Conservation (phyloP, 2,797 vertebrate genomes). For the Todus mexicanus region DNA sequence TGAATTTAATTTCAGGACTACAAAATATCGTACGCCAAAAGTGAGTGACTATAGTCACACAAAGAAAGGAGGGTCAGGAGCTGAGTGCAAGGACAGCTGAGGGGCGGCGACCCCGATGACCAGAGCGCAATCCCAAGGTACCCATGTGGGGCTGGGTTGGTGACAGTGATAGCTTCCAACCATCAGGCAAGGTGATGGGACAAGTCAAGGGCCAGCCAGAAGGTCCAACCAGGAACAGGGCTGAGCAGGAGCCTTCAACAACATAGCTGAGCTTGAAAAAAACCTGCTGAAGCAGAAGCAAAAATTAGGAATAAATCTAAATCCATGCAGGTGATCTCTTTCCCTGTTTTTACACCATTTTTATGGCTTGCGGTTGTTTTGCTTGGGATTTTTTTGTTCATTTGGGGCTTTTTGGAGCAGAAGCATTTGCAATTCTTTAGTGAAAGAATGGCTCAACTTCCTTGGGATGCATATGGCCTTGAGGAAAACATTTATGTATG, state of each 20-base stretch:
- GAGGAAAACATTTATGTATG: not conserved
- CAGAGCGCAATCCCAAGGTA: not conserved
- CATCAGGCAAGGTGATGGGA: not conserved
- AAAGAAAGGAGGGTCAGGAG: not conserved
- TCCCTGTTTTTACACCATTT: not conserved
- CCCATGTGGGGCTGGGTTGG: not conserved
- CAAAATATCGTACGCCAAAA: not conserved
- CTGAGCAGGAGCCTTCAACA: not conserved
- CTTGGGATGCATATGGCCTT: not conserved
- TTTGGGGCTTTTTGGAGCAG: not conserved
- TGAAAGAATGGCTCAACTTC: not conserved
- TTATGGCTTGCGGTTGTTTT: not conserved
- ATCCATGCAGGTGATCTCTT: not conserved
- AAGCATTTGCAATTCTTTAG: not conserved
- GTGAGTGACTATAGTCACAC: not conserved
- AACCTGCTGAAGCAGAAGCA: not conserved
- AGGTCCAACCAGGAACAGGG: not conserved
- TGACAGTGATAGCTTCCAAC: not conserved
- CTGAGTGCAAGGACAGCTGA: not conserved
- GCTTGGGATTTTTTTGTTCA: not conserved
- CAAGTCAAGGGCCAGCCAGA: not conserved
- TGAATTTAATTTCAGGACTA: not conserved
- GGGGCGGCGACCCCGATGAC: not conserved
- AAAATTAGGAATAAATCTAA: not conserved
- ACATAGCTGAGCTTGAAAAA: not conserved